These are phyloP conservation scores for Pelmatolapia mariae DNA, from an alignment of 2,113 vertebrate genomes.

Conservation along the genomic window DNA sequence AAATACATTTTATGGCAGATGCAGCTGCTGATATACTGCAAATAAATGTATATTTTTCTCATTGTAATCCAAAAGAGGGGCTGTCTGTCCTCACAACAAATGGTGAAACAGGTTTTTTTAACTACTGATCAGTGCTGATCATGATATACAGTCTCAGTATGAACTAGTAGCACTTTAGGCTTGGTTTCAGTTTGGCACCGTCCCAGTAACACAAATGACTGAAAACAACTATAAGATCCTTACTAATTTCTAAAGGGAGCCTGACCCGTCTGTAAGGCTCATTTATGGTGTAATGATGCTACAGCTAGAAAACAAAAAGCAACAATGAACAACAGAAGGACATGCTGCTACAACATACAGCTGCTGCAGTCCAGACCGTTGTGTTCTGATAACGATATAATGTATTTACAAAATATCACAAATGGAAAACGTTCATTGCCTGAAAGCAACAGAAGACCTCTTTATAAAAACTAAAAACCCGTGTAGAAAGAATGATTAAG, in stretches of 20 bases:
- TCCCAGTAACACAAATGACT: neutral
- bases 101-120: neutral
- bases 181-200: rapidly evolving
- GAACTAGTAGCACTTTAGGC: neutral
- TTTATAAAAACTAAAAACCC: neutral
- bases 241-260: neutral
- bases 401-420: neutral
- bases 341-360: neutral
- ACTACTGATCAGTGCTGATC: neutral
- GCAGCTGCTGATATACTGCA: neutral
- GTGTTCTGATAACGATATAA: neutral
- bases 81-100: neutral
- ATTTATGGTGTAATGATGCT: neutral
- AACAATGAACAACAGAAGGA: neutral
- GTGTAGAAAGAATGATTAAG: neutral
- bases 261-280: neutral
- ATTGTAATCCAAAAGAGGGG: neutral
- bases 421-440: neutral
- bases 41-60: neutral
- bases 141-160: neutral
- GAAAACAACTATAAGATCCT: neutral
- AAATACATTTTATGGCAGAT: neutral
- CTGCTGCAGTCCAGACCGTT: neutral
- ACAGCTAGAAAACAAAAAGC: neutral
- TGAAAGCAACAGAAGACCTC: neutral